Base-by-base conservation (phyloP, 2,888 invertebrate genomes). In the Lomographa bimaculata region DNA sequence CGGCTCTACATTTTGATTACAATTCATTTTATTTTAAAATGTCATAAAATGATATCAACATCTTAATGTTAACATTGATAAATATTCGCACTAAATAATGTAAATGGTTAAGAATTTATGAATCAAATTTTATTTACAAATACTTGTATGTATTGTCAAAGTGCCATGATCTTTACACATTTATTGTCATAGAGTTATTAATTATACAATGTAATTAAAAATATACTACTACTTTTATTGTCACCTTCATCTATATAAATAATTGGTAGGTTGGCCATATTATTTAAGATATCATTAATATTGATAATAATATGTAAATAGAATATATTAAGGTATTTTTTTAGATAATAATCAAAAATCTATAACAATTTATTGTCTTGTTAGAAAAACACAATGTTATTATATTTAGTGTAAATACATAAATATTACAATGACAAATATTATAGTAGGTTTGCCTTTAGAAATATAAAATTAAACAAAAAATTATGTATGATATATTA, bases 11-110 rank as follows among this genome's bases (percentile, higher is more conserved):
- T 21, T 64, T 69, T 66, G 73, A 71, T 76, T 80, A 82, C 73
- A 79, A 71, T 73, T 80, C 28, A 19, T 82, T 84, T 85, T 82
- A 83, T 84, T 87, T 83, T 81, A 77, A 84, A 87, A 84, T 85
- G 74, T 84, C 84, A 81, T 86, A 86, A 87, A 85, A 85, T 86
- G 84, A 87, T 86, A 86, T 84, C 75, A 89, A 89, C 89, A 84
- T 85, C 86, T 86, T 89, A 87, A 61, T 54, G 57, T 72, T 84
- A 86, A 87, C 86, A 87, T 82, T 85, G 86, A 87, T 87, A 86
- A 84, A 84, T 84, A 83, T 68, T 60, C 54, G 46, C 60, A 67
- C 67, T 70, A 38, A 41, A 44, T 42, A 37, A 47, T 54, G 45
- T 74, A 65, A 66, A 74, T 73, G 69, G 62, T 61, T 34, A 34